Evolutionary conservation across 2,888 invertebrate genomes (phyloP).

Genomic region (Germaria angustata): DNA sequence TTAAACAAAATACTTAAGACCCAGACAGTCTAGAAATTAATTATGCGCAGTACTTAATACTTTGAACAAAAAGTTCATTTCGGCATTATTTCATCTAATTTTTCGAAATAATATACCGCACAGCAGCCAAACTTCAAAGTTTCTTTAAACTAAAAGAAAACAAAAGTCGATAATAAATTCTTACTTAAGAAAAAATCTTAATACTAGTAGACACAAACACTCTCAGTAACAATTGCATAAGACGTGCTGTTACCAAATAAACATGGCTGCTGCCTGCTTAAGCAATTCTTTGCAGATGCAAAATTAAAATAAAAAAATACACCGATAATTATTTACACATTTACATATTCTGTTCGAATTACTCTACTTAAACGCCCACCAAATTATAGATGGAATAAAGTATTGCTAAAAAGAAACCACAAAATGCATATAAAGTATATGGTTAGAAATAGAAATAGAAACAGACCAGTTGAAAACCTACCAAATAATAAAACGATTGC

Average conservation of each 20-base stretch:
- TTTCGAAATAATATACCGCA: constrained; percentile 35
- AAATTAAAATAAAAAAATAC: neutral
- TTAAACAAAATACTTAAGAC: neutral
- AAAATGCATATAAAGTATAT: neutral
- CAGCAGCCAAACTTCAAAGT: constrained; percentile 23
- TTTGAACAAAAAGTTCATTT: neutral
- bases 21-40: neutral
- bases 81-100: constrained; percentile 35
- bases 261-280: constrained; percentile 26
- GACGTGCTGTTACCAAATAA: constrained; percentile 1
- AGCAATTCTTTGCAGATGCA: constrained; percentile 20
- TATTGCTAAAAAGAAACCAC: constrained; percentile 2
- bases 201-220: constrained; percentile 10
- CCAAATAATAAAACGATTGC: constrained; percentile 33
- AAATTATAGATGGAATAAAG: neutral
- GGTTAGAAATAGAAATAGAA: neutral
- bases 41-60: neutral
- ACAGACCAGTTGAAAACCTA: neutral
- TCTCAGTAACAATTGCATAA: constrained; percentile 18
- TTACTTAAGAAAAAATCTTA: constrained; percentile 8
- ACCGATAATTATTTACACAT: constrained; percentile 34
- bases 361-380: constrained; percentile 58
- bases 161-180: neutral
- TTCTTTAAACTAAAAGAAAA: neutral
- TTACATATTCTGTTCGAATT: constrained; percentile 50